Conservation (phyloP, 1,140 invertebrate genomes). For the Sesamia nonagrioides region DNA sequence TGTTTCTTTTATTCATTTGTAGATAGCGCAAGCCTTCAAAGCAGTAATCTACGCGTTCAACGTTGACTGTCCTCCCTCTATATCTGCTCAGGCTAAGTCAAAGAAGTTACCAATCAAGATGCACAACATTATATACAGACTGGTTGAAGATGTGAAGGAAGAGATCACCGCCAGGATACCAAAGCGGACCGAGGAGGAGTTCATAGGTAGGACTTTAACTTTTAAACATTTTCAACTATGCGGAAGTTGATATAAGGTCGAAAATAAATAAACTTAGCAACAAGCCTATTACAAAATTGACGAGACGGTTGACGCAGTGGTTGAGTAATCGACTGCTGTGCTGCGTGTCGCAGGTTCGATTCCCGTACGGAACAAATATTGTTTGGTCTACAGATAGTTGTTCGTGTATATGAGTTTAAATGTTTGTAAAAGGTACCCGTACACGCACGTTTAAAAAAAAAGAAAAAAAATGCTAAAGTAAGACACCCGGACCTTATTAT, state of each 20-base stretch:
- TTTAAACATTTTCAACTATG: background rate
- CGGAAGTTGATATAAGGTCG: too few relatives aligned
- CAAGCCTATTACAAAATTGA: too few relatives aligned
- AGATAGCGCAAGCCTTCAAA: constrained; percentile 94
- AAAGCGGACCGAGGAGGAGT: constrained; percentile 91
- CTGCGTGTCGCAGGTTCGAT: too few relatives aligned
- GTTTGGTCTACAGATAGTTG: too few relatives aligned
- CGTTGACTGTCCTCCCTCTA: constrained; percentile 87
- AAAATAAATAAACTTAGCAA: background rate
- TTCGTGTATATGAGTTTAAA: too few relatives aligned
- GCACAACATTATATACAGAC: constrained; percentile 96
- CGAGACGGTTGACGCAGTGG: too few relatives aligned
- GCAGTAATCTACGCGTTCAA: constrained; percentile 96
- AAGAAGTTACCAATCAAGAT: constrained; percentile 89
- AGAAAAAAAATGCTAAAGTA: too few relatives aligned
- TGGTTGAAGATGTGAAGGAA: constrained; percentile 95
- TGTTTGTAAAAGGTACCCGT: too few relatives aligned
- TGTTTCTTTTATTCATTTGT: background rate
- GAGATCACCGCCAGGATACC: constrained; percentile 94
- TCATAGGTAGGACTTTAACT: constrained; percentile 92
- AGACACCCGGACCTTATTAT: too few relatives aligned
- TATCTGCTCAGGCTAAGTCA: constrained; percentile 82
- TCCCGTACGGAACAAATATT: too few relatives aligned
- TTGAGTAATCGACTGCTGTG: too few relatives aligned
- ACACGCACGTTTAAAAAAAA: too few relatives aligned